Percentiles rank a stretch among this genome's conserved stretches.
These are phyloP conservation scores for Anser brachyrhynchus DNA, from an alignment of 2,113 vertebrate genomes.

Conservation along the genomic window DNA sequence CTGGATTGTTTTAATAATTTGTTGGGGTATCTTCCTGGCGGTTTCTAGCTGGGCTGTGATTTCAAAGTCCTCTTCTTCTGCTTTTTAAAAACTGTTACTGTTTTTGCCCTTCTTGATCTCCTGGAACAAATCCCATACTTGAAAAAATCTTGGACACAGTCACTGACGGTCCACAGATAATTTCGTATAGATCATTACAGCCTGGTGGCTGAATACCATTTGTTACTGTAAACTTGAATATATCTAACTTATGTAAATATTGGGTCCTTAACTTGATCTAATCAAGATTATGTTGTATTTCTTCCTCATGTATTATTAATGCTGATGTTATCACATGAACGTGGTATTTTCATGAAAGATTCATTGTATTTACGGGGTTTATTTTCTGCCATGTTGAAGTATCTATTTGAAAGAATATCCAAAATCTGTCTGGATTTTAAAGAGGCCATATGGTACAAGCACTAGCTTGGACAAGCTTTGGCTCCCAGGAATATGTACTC, in stretches of 20 bases:
- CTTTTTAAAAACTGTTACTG: background rate
- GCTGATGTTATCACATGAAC: background rate
- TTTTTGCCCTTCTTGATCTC: background rate
- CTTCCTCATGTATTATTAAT: background rate
- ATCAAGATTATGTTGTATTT: background rate
- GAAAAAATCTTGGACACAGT: background rate
- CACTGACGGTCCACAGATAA: background rate
- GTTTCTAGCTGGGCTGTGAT: background rate
- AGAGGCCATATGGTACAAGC: background rate
- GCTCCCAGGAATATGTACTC: background rate
- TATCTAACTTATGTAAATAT: background rate
- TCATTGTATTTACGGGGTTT: background rate
- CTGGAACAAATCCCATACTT: background rate
- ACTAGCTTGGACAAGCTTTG: background rate
- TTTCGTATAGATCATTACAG: background rate
- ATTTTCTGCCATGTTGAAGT: background rate
- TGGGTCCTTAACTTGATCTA: background rate
- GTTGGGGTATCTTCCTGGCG: background rate
- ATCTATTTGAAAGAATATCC: background rate
- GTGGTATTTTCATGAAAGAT: background rate
- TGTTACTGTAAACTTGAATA: background rate
- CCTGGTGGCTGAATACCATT: background rate
- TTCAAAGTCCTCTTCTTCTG: background rate
- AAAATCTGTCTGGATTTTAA: background rate
- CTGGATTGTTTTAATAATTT: constrained; percentile 39